These are phyloP conservation scores for Andrena bucephala DNA, from an alignment of 2,888 invertebrate species.

Conservation along the genomic window DNA sequence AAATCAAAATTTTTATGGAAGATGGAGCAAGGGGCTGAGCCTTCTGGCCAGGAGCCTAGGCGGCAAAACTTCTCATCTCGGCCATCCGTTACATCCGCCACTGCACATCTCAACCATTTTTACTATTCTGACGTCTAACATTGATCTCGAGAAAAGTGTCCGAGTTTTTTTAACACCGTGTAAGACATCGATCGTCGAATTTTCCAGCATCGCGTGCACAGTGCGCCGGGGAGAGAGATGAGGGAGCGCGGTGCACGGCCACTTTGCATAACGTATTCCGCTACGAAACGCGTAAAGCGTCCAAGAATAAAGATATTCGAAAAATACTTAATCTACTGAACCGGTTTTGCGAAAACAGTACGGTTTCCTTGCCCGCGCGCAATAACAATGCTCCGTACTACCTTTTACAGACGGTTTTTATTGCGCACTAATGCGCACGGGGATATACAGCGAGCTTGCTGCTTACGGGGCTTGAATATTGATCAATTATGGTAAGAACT, in stretches of 20 bases:
- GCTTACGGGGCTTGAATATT: slow-evolving; percentile 32
- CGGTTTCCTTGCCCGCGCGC: slow-evolving; percentile 26
- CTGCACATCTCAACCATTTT: too few species aligned
- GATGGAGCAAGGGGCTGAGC: too few species aligned
- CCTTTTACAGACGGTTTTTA: slow-evolving; percentile 10
- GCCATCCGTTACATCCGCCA: too few species aligned
- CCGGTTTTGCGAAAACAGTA: slow-evolving; percentile 49
- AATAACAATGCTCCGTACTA: slow-evolving; percentile 35
- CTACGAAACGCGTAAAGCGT: slow-evolving; percentile 36
- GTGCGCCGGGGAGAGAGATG: background rate
- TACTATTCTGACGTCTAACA: too few species aligned
- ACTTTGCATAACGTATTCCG: slow-evolving; percentile 51
- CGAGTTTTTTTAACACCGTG: too few species aligned
- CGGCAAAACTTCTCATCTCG: too few species aligned
- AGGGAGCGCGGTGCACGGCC: slow-evolving; percentile 14
- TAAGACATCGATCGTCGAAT: slow-evolving; percentile 10
- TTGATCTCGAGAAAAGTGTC: too few species aligned
- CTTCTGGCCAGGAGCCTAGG: too few species aligned
- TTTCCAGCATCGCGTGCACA: background rate
- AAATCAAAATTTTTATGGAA: too few species aligned
- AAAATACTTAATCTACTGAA: slow-evolving; percentile 42
- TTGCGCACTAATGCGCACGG: slow-evolving; percentile 22
- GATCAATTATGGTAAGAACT: slow-evolving; percentile 5
- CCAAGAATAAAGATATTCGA: slow-evolving; percentile 44
- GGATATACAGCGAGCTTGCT: slow-evolving; percentile 24